These are phyloP conservation scores for Corapipo altera DNA, from an alignment of 2,113 vertebrate genomes.

Conservation along the genomic window DNA sequence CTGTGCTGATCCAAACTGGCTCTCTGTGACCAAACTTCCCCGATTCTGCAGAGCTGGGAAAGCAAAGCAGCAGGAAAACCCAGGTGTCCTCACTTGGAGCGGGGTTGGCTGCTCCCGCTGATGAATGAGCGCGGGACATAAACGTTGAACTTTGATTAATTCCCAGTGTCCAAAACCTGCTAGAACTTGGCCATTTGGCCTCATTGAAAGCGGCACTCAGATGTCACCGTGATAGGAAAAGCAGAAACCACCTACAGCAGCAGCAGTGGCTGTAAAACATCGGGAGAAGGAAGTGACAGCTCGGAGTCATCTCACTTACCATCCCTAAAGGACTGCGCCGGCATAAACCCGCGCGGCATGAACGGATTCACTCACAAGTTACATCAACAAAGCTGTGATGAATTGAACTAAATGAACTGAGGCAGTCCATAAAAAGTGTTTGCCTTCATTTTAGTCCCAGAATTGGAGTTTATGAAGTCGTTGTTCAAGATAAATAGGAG, in stretches of 20 bases:
- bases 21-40: not conserved
- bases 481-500: slow-evolving; percentile 37
- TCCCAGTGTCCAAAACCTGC: slow-evolving; percentile 28
- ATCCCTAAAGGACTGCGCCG: not conserved
- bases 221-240: slow-evolving; percentile 23
- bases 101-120: not conserved
- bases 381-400: not conserved
- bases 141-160: slow-evolving; percentile 60
- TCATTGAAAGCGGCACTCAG: not conserved
- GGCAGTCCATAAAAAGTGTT: slow-evolving; percentile 23
- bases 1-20: not conserved
- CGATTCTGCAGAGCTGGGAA: not conserved
- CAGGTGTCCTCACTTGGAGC: not conserved
- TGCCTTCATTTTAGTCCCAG: not conserved
- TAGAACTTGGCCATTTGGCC: slow-evolving; percentile 63
- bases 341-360: not conserved
- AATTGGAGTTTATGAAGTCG: slow-evolving; percentile 22
- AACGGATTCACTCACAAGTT: not conserved
- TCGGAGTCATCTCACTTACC: not conserved
- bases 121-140: not conserved
- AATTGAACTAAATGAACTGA: not conserved
- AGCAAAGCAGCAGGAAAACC: not conserved
- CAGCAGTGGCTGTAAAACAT: slow-evolving; percentile 28
- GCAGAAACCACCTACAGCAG: slow-evolving; percentile 35
- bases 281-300: slow-evolving; percentile 6